Evolutionary conservation across 2,888 invertebrate species (phyloP).

Genomic region (Drepanosiphum platanoidis): DNA sequence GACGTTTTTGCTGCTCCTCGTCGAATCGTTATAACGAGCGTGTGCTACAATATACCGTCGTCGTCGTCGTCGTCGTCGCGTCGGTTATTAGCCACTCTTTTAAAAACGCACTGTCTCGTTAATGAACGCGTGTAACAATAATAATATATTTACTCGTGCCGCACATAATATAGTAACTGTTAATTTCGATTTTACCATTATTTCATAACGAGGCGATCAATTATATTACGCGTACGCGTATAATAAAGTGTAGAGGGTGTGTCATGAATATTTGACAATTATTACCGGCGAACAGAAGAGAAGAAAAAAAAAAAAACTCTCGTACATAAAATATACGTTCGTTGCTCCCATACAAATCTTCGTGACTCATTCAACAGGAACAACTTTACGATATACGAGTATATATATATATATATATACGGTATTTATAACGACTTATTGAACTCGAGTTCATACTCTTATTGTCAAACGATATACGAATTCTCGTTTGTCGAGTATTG

Average conservation of each 20-base stretch:
- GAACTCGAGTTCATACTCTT: slow-evolving; percentile 1
- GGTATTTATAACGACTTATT: slow-evolving; percentile 31
- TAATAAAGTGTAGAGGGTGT: not conserved
- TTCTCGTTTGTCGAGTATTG: slow-evolving; percentile 5
- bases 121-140: not conserved
- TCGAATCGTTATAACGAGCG: no score
- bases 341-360: not conserved
- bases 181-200: not conserved
- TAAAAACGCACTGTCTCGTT: not conserved
- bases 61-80: no score
- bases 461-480: slow-evolving; percentile 5
- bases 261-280: not conserved
- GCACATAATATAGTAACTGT: not conserved
- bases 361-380: not conserved
- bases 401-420: no score
- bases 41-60: no score
- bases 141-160: not conserved
- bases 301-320: no score
- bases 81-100: not conserved
- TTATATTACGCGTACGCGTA: not conserved
- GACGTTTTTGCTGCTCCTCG: no score
- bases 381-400: no score
- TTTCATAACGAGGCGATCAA: not conserved
- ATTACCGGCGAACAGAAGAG: not conserved
- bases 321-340: not conserved